Conservation (phyloP, 23 tunicate species). For the Trididemnum clinides region DNA sequence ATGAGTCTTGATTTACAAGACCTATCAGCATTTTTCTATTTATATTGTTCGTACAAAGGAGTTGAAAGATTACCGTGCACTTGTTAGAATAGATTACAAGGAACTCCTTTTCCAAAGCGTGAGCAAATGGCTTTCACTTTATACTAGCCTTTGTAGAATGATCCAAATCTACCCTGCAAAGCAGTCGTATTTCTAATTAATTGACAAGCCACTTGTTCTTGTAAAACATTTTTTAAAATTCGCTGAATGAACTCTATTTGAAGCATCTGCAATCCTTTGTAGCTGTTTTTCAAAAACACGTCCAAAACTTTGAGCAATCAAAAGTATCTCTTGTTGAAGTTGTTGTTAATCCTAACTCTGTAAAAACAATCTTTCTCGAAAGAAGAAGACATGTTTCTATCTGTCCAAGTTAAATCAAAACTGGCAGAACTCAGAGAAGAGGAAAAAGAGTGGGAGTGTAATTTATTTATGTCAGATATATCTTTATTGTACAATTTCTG, state of each 20-base stretch:
- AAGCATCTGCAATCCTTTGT: conserved; percentile 30
- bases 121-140: conserved; percentile 50
- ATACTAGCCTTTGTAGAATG: conserved; percentile 33
- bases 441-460: conserved; percentile 24
- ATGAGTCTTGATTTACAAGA: conserved; percentile 19
- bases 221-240: too few relatives aligned
- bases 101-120: conserved; percentile 41
- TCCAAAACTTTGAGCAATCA: conserved; percentile 28
- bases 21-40: too few relatives aligned
- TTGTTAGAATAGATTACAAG: too few relatives aligned
- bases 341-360: conserved; percentile 30
- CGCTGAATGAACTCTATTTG: conserved; percentile 22
- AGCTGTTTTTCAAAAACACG: conserved; percentile 30
- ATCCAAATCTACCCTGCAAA: conserved; percentile 14
- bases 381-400: conserved; percentile 34
- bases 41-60: too few relatives aligned
- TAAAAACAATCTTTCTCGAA: conserved; percentile 30
- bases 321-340: conserved; percentile 35
- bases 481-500: conserved; percentile 28
- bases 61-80: too few relatives aligned
- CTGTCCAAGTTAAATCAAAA: conserved; percentile 27
- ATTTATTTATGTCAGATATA: conserved; percentile 37
- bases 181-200: conserved; percentile 26
- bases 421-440: conserved; percentile 33
- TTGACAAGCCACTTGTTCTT: conserved; percentile 33